These are phyloP conservation scores for Peromyscus melanophrys DNA, from an alignment of 2,797 vertebrate genomes.

Conservation along the genomic window DNA sequence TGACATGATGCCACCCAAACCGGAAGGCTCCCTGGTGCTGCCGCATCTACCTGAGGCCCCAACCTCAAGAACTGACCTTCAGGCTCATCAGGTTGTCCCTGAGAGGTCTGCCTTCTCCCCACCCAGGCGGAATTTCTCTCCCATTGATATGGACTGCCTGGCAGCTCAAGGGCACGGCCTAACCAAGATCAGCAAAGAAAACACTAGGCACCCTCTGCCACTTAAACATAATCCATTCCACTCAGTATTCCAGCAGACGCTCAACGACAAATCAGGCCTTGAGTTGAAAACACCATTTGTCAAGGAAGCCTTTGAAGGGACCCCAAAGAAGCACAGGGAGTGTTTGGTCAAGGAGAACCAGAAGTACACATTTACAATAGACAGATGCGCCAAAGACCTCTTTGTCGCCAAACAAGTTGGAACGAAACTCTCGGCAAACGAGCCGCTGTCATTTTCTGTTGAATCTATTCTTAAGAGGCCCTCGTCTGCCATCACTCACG, in stretches of 20 bases:
- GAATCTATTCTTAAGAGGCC: slow-evolving; percentile 97
- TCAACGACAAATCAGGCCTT: slow-evolving; percentile 90
- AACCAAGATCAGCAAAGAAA: slow-evolving; percentile 94
- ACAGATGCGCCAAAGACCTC: slow-evolving; percentile 93
- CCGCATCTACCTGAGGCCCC: slow-evolving; percentile 88
- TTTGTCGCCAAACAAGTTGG: slow-evolving; percentile 91
- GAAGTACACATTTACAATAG: slow-evolving; percentile 90
- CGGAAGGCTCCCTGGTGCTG: slow-evolving; percentile 91
- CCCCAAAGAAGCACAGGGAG: slow-evolving; percentile 94
- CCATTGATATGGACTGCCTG: slow-evolving; percentile 88
- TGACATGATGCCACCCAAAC: slow-evolving; percentile 88
- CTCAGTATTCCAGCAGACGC: slow-evolving; percentile 94
- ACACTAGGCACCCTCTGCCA: slow-evolving; percentile 89
- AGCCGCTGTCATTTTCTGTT: slow-evolving; percentile 97
- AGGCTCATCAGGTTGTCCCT: slow-evolving; percentile 88
- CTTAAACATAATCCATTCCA: slow-evolving; percentile 95
- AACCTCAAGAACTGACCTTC: slow-evolving; percentile 85
- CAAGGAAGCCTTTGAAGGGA: slow-evolving; percentile 94
- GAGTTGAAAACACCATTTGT: slow-evolving; percentile 92
- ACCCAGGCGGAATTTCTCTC: slow-evolving; percentile 93
- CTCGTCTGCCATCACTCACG: slow-evolving; percentile 91
- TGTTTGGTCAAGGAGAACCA: slow-evolving; percentile 91
- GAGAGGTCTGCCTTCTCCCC: slow-evolving; percentile 97
- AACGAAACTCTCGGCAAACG: slow-evolving; percentile 92
- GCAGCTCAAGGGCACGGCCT: slow-evolving; percentile 90